Percentiles rank a stretch among this genome's conserved stretches.
Conservation (phyloP, 2,797 vertebrate species). For the Enteromius unitaeniatus region DNA sequence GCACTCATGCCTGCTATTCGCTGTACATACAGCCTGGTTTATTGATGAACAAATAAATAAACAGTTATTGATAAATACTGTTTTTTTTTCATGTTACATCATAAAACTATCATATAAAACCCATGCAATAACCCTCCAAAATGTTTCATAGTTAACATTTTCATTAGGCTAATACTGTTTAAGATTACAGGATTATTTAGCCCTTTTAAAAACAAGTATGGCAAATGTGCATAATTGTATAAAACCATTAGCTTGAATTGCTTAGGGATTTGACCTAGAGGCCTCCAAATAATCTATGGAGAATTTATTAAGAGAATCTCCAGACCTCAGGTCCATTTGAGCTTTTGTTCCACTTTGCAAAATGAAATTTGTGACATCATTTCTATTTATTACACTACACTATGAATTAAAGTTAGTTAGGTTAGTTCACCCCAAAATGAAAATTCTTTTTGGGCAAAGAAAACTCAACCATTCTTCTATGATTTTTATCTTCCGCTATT, state of each 20-base stretch:
- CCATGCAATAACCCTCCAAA: not conserved
- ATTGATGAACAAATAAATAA: not conserved
- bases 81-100: not conserved
- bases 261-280: slow-evolving; percentile 11
- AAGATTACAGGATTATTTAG: not conserved
- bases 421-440: too few species aligned
- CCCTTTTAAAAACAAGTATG: not conserved
- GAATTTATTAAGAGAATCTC: slow-evolving; percentile 2
- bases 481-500: too few species aligned
- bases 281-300: not conserved
- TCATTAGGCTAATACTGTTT: not conserved
- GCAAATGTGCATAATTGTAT: not conserved
- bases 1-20: not conserved
- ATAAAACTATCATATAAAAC: not conserved
- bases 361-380: not conserved
- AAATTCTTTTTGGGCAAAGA: too few species aligned
- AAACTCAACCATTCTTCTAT: too few species aligned
- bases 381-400: not conserved
- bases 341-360: not conserved
- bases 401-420: not conserved
- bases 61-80: not conserved
- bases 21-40: not conserved
- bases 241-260: not conserved
- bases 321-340: not conserved
- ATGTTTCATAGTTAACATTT: not conserved